Evolutionary conservation across 2,888 invertebrate genomes (phyloP).

Genomic region (Dorcus hopei): DNA sequence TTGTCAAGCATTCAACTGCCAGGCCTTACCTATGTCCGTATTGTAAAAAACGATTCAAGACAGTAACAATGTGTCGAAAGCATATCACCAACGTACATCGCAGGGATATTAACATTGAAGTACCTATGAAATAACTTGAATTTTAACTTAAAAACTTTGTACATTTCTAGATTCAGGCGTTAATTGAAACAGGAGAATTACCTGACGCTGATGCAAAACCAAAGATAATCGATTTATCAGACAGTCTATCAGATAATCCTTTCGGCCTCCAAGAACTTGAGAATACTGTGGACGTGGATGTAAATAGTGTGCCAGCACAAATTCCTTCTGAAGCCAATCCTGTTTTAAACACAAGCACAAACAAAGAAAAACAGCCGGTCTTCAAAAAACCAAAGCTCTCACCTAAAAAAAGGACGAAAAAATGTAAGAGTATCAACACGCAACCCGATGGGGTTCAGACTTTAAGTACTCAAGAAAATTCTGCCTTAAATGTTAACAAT

Average conservation of each 20-base stretch:
- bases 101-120: constrained; percentile 39
- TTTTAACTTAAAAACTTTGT: background rate
- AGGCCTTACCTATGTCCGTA: constrained; percentile 59
- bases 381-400: background rate
- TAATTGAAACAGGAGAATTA: constrained; percentile 17
- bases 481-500: too few relatives aligned
- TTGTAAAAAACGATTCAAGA: constrained; percentile 60
- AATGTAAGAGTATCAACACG: background rate
- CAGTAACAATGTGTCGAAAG: constrained; percentile 58
- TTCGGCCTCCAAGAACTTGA: constrained; percentile 15
- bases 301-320: background rate
- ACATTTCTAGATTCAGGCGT: constrained; percentile 10
- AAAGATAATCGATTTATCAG: constrained; percentile 19
- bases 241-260: constrained; percentile 19
- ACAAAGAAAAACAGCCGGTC: background rate
- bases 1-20: constrained; percentile 44
- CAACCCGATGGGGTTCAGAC: background rate
- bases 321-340: background rate
- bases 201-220: background rate
- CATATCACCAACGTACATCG: constrained; percentile 61
- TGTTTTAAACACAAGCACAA: background rate
- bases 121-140: background rate
- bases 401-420: background rate
- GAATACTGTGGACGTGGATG: background rate
- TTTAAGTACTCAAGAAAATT: too few relatives aligned